These are phyloP conservation scores for Leptinotarsa defecta DNA, from an alignment of 1,140 invertebrate genomes.

Conservation along the genomic window DNA sequence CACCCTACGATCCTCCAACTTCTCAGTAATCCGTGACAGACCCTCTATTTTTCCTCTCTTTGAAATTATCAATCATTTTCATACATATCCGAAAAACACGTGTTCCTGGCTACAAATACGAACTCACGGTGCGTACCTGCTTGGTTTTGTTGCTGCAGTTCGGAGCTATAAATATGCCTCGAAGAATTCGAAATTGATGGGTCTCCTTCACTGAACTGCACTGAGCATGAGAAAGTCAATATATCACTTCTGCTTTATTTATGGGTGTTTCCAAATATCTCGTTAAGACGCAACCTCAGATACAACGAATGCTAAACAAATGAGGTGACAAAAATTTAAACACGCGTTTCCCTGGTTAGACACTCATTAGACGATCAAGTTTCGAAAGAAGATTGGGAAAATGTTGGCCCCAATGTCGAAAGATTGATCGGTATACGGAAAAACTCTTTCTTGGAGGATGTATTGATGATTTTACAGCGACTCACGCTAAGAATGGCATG, in stretches of 20 bases:
- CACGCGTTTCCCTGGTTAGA: slow-evolving; percentile 6
- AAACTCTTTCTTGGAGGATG: too few relatives aligned
- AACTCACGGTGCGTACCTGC: neutral
- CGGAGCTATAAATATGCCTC: slow-evolving; percentile 19
- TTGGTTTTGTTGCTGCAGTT: neutral
- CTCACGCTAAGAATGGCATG: too few relatives aligned
- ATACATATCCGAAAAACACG: neutral
- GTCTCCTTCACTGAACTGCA: slow-evolving; percentile 18
- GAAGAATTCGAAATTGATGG: slow-evolving; percentile 23
- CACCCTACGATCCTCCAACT: too few relatives aligned
- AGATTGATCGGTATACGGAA: neutral
- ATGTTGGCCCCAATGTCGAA: neutral
- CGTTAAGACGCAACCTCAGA: slow-evolving; percentile 3
- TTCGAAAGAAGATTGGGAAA: neutral
- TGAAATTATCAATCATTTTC: neutral
- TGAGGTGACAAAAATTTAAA: slow-evolving; percentile 16
- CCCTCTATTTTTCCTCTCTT: neutral
- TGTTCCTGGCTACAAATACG: neutral
- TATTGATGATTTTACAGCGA: too few relatives aligned
- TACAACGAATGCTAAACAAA: slow-evolving; percentile 14
- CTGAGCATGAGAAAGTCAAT: slow-evolving; percentile 22
- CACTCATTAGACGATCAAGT: slow-evolving; percentile 6
- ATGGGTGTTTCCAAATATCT: slow-evolving; percentile 20
- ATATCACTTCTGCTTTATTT: slow-evolving; percentile 17
- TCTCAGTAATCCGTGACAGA: neutral